These are phyloP conservation scores for Camponotus floridanus DNA, from an alignment of 1,140 invertebrate genomes.

Conservation along the genomic window DNA sequence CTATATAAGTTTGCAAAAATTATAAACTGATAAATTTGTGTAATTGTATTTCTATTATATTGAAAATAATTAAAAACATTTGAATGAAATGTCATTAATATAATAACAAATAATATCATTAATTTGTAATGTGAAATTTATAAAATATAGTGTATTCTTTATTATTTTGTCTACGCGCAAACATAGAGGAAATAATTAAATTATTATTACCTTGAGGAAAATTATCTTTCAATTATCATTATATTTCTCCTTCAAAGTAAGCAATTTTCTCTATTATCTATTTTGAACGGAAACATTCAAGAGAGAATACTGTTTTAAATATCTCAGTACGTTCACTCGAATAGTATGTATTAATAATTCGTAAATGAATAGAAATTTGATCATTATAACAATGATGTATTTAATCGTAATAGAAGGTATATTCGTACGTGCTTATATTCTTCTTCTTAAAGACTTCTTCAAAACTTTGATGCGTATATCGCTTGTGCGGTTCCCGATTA, in stretches of 20 bases:
- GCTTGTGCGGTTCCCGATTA: constrained; percentile 42
- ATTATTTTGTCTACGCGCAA: background rate
- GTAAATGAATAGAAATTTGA: background rate
- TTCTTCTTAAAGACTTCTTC: constrained; percentile 20
- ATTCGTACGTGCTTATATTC: constrained; percentile 8
- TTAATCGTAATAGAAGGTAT: background rate
- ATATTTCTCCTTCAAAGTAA: background rate
- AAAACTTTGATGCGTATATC: constrained; percentile 31
- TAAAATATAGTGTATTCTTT: background rate
- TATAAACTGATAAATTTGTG: background rate
- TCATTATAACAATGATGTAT: background rate
- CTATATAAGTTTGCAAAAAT: background rate
- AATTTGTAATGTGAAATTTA: background rate
- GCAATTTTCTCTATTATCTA: constrained; percentile 7
- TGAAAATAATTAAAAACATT: background rate
- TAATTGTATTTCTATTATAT: background rate
- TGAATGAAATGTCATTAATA: background rate
- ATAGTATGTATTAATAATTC: background rate
- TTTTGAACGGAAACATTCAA: background rate
- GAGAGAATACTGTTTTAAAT: background rate
- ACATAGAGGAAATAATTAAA: background rate
- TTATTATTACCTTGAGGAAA: background rate
- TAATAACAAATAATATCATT: background rate
- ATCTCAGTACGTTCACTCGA: background rate
- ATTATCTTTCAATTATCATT: background rate